Evolutionary conservation across 2,888 invertebrate genomes (phyloP), one percentile per base, ranked within the genome.

Genomic region (Athrips mouffetella): DNA sequence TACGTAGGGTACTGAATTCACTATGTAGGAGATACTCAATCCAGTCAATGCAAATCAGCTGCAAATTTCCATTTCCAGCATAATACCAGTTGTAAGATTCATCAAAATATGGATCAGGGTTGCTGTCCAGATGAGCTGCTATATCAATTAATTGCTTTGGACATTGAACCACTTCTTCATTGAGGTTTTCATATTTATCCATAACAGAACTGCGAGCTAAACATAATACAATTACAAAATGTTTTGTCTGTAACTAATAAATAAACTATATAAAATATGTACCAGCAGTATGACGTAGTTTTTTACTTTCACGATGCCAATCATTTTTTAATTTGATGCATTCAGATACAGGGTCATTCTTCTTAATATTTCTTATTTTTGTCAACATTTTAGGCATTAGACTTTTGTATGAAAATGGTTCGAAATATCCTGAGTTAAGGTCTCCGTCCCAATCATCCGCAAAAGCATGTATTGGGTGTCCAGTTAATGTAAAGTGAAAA

Each of bases 21-120:
- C 86, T 83, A 31, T 79, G 75, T 10, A 89, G 53, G 11, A 88
- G 52, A 56, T 82, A 86, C 42, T 80, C 76, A 1, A 62, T 55
- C 52, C 76, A 76, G 18, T 73, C 54, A n/a, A 82, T 49, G 29
- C 58, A 63, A 0, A 75, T 54, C 0, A 71, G 48, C 7, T 80
- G 76, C 55, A 89, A 52, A 57, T 86, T 89, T 1, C 89, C 89
- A 40, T 70, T 67, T 0, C 89, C 89, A 8, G 79, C 71, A 44
- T 86, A 87, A 55, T 86, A 87, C 89, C 89, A 89, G 59, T 89
- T 89, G 58, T 80, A 82, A 4, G 64, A 57, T 29, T 70, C 65
- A 18, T 76, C 64, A 47, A 88, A 87, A 54, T 77, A 75, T 0
- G 71, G 73, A 47, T 87, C 85, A 0, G 89, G 89, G 40, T 89